A percentile compares a stretch with the other conserved stretches of the same genome.
phyloP scores from a whole-genome alignment of 2,797 vertebrate species.

The Clarias platycephalus region DNA sequence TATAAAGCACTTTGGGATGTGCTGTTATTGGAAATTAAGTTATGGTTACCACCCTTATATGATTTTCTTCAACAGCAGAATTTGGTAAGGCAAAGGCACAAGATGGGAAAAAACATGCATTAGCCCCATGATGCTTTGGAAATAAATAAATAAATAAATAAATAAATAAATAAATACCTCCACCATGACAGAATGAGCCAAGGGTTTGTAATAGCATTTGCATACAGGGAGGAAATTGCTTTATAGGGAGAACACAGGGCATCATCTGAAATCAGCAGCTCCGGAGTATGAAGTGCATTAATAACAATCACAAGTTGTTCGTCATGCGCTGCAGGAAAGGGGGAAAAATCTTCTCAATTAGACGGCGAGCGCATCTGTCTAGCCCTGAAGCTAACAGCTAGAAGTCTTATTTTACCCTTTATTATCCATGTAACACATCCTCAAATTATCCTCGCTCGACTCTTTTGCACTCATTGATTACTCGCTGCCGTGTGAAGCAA shows the following conservation, averaged over 20 bases:
- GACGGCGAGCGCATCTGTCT: constrained; percentile 65
- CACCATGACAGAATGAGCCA: constrained; percentile 45
- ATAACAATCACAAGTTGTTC: constrained; percentile 65
- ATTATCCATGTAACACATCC: background rate
- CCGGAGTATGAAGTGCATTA: constrained; percentile 58
- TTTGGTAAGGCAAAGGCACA: background rate
- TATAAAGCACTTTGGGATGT: background rate
- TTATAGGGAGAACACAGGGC: constrained; percentile 49
- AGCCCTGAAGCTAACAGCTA: constrained; percentile 31
- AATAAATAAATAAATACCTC: constrained; percentile 43
- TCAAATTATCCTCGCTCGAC: background rate
- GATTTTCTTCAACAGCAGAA: background rate
- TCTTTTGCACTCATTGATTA: constrained; percentile 22
- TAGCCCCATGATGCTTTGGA: background rate
- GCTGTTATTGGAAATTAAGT: background rate
- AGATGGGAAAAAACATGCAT: background rate
- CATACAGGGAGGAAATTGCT: constrained; percentile 52
- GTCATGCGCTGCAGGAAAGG: constrained; percentile 49
- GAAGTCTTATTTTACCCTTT: constrained; percentile 12
- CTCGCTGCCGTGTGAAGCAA: constrained; percentile 12
- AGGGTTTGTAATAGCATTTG: constrained; percentile 56
- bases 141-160: constrained; percentile 35
- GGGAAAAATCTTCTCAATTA: constrained; percentile 60
- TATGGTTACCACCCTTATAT: background rate
- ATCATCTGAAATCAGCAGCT: constrained; percentile 59